Evolutionary conservation across 2,797 vertebrate species (phyloP).

Genomic region (Melanogrammus aeglefinus): DNA sequence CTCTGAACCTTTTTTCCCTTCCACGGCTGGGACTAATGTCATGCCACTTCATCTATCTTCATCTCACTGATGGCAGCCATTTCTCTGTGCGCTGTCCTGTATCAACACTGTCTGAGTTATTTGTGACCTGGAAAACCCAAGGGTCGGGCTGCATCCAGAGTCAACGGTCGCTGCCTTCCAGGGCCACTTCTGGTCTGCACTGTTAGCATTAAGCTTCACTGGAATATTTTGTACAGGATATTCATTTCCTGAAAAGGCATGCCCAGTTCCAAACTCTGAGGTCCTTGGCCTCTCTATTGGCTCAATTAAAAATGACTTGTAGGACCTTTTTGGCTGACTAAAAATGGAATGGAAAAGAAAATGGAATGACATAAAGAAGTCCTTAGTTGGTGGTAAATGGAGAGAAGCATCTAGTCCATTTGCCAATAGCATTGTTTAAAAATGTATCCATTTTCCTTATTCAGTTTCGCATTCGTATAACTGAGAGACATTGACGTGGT

Average conservation of each 20-base stretch:
- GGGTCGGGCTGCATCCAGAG: conserved; percentile 53
- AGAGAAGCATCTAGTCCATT: neutral
- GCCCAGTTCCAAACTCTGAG: neutral
- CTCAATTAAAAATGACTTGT: conserved; percentile 2
- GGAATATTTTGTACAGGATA: conserved; percentile 16
- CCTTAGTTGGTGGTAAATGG: neutral
- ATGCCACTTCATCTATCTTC: conserved; percentile 66
- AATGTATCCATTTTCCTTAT: neutral
- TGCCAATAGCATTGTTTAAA: neutral
- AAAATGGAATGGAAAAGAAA: neutral
- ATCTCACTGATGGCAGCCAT: conserved; percentile 64
- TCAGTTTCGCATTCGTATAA: neutral
- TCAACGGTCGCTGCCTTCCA: conserved; percentile 30
- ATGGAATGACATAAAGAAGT: neutral
- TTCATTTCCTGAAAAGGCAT: conserved; percentile 6
- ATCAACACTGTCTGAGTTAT: conserved; percentile 67
- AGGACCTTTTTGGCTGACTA: neutral
- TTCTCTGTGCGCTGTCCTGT: conserved; percentile 57
- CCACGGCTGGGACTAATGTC: conserved; percentile 58
- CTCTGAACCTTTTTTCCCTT: conserved; percentile 56
- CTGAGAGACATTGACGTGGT: neutral
- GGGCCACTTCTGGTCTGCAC: conserved; percentile 18
- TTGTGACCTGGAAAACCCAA: conserved; percentile 56
- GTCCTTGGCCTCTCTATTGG: neutral
- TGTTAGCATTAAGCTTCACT: conserved; percentile 49